Percentiles rank a stretch among this genome's conserved stretches.
phyloP scores from a whole-genome alignment of 2,113 vertebrate genomes.

The Noctilio leporinus region DNA sequence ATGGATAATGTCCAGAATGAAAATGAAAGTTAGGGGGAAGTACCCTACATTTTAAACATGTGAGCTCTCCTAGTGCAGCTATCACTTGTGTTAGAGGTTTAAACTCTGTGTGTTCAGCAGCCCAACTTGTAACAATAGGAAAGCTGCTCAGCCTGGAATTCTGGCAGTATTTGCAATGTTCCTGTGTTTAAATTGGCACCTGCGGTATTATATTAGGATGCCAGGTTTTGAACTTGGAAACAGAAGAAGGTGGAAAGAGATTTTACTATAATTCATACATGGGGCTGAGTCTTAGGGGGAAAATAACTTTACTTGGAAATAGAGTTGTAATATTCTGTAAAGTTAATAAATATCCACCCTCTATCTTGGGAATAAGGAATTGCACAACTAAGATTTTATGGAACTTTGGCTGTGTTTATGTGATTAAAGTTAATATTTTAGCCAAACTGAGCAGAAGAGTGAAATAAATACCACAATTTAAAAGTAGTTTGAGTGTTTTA shows the following conservation, averaged over 20 bases:
- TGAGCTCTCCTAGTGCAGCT: background rate
- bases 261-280: slow-evolving; percentile 62
- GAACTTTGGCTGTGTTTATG: slow-evolving; percentile 32
- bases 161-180: slow-evolving; percentile 18
- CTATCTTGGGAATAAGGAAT: slow-evolving; percentile 54
- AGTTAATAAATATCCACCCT: slow-evolving; percentile 66
- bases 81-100: background rate
- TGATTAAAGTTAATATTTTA: slow-evolving; percentile 43
- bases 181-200: slow-evolving; percentile 59
- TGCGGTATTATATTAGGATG: slow-evolving; percentile 41
- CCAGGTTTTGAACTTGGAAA: slow-evolving; percentile 53
- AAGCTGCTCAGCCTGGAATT: slow-evolving; percentile 6
- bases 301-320: slow-evolving; percentile 68
- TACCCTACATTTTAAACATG: background rate
- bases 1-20: background rate
- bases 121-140: slow-evolving; percentile 45
- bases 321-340: slow-evolving; percentile 53
- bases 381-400: slow-evolving; percentile 57
- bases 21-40: background rate
- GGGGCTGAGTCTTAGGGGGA: slow-evolving; percentile 46
- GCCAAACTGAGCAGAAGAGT: slow-evolving; percentile 46
- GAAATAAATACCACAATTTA: slow-evolving; percentile 38
- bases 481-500: slow-evolving; percentile 11
- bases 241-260: slow-evolving; percentile 51
- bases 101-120: background rate